Conservation (phyloP, 2,888 invertebrate genomes). For the Melanostoma scalare region DNA sequence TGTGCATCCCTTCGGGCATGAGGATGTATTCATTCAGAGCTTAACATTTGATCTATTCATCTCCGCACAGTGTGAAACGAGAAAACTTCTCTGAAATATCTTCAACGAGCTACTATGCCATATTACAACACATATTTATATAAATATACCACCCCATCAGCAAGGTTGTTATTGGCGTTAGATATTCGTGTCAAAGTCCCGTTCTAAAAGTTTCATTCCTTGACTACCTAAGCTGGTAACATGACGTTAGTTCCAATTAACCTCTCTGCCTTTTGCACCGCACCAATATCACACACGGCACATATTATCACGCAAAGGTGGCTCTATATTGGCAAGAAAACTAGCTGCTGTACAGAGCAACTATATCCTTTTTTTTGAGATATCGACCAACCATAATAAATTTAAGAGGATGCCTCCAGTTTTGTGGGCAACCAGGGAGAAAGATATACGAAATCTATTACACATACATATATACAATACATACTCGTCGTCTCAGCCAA, state of each 20-base stretch:
- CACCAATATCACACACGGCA: conserved; percentile 4
- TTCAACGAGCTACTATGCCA: conserved; percentile 29
- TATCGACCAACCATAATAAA: conserved; percentile 68
- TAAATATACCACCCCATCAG: conserved; percentile 23
- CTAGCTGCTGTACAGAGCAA: conserved; percentile 29
- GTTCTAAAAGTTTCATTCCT: conserved; percentile 56
- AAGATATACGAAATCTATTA: conserved; percentile 31
- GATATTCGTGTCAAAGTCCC: conserved; percentile 58
- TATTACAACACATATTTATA: not conserved
- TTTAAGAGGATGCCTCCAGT: conserved; percentile 49
- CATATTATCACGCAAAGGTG: conserved; percentile 44
- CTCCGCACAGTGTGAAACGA: conserved; percentile 31
- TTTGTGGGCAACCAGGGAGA: conserved; percentile 22
- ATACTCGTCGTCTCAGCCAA: conserved; percentile 17
- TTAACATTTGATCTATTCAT: conserved; percentile 57
- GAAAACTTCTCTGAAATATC: conserved; percentile 42
- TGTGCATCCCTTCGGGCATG: too few species aligned
- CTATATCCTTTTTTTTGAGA: conserved; percentile 45
- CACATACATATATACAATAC: not conserved
- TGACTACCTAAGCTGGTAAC: conserved; percentile 35
- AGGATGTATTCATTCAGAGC: not conserved
- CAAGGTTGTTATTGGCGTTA: conserved; percentile 30
- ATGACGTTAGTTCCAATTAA: conserved; percentile 69
- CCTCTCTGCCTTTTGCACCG: conserved; percentile 28
- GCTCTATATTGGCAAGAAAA: conserved; percentile 31